Evolutionary conservation across 1,140 invertebrate species (phyloP), one percentile per base, ranked within the genome.

Genomic region (Bactericera cockerelli): DNA sequence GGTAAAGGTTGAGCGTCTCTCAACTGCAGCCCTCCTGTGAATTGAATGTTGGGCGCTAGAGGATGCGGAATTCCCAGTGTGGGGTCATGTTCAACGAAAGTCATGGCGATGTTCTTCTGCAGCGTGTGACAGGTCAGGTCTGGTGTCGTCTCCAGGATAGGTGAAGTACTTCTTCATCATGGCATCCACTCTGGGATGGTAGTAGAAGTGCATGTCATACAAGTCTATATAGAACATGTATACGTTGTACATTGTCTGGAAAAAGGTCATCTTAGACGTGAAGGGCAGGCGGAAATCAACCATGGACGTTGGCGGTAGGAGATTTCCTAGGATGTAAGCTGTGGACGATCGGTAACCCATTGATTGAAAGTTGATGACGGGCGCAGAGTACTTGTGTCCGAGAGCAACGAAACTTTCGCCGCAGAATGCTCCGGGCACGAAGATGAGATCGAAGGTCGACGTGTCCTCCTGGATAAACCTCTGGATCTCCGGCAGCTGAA

Each of bases 1-100:
- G 68, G 66, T 16, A 70, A 38, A 28, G 64, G 60, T 22, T 67
- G 65, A 6, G 66, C 26, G 1, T 62, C 67, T 4, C 68, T 63
- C 2, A 77, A 65, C 60, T 79, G 79, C 4, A 82, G 66, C n/a
- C 79, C 81, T 6, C 77, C 79, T n/a, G 81, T 72, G 69, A 81
- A 77, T 3, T 81, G 65, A 2, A 77, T 63, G 36, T 72, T 74
- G 1, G 78, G 74, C 6, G 72, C 68, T 10, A 67, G 66, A 0
- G 76, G 73, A 33, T 70, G 70, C 0, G 76, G 61, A 26, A 62
- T 62, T 24, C 63, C 61, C 19, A 66, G 55, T 4, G 56, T 63
- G 28, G 63, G 59, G 56, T 72, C 70, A 26, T 63, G 61, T 55
- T 72, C 66, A 1, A 64, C 54, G 8, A 67, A 28, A 21, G 65